These are phyloP conservation scores for Channa striata DNA, from an alignment of 2,797 vertebrate species.

Conservation along the genomic window DNA sequence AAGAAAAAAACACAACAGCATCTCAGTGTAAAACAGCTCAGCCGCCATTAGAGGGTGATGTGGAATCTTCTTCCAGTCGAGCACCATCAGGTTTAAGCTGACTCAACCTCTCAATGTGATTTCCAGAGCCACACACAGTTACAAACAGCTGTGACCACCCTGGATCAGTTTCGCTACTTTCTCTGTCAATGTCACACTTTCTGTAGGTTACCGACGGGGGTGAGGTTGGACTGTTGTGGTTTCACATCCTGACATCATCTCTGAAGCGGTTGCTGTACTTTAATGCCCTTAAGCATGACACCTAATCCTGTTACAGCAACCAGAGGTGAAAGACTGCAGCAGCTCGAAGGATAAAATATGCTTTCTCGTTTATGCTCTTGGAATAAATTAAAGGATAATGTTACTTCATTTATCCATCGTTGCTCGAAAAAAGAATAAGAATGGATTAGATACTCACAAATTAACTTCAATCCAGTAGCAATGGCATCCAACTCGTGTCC, in stretches of 20 bases:
- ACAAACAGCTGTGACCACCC: constrained; percentile 8
- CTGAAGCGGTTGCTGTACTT: background rate
- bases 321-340: background rate
- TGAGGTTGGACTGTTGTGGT: background rate
- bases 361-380: too few relatives aligned
- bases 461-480: too few relatives aligned
- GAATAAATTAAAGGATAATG: too few relatives aligned
- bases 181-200: background rate
- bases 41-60: constrained; percentile 26
- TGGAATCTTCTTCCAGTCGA: background rate
- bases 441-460: too few relatives aligned
- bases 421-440: too few relatives aligned
- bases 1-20: too few relatives aligned
- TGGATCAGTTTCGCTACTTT: background rate
- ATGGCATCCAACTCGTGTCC: background rate
- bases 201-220: background rate
- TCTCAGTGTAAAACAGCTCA: background rate
- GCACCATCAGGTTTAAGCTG: background rate
- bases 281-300: constrained; percentile 9
- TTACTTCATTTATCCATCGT: too few relatives aligned
- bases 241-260: background rate
- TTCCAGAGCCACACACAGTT: background rate
- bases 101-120: constrained; percentile 1
- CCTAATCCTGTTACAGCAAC: background rate
- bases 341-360: background rate